phyloP scores from a whole-genome alignment of 1,140 invertebrate species.

The Zaprionus lachaisei region DNA sequence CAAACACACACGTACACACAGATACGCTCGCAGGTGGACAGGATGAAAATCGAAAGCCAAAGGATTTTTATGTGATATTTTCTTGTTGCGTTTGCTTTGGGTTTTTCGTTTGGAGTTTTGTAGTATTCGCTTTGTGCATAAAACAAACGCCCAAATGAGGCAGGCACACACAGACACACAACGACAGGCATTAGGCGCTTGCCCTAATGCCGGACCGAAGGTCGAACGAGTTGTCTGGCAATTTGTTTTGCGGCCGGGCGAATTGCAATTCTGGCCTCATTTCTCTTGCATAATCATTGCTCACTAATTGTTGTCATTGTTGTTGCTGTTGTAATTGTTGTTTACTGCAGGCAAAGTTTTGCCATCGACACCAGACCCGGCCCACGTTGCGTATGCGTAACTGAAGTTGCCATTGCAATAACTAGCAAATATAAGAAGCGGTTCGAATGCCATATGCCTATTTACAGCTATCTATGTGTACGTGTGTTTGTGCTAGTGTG shows the following conservation, averaged over 20 bases:
- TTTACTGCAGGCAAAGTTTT: constrained; percentile 50
- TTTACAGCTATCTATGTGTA: background rate
- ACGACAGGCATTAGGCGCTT: constrained; percentile 37
- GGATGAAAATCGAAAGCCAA: constrained; percentile 49
- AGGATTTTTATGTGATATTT: constrained; percentile 67
- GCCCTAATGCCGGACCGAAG: constrained; percentile 50
- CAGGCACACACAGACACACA: constrained; percentile 15
- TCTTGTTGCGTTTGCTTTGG: constrained; percentile 56
- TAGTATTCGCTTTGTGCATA: constrained; percentile 57
- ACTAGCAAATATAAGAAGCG: constrained; percentile 15
- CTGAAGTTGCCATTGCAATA: constrained; percentile 22
- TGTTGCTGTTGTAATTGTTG: constrained; percentile 36
- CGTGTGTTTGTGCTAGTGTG: background rate
- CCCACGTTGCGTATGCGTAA: constrained; percentile 27
- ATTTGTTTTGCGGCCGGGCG: constrained; percentile 47
- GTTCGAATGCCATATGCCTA: background rate
- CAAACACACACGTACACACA: constrained; percentile 1
- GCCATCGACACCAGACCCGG: constrained; percentile 1
- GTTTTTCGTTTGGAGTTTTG: constrained; percentile 45
- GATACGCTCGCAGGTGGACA: constrained; percentile 24
- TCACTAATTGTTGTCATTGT: constrained; percentile 47
- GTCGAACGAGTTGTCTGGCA: constrained; percentile 54
- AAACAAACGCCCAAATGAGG: constrained; percentile 32
- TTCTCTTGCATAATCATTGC: constrained; percentile 59
- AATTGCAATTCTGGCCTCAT: constrained; percentile 51